Conservation (phyloP, 2,797 vertebrate species). For the Poliocrania exsul region DNA sequence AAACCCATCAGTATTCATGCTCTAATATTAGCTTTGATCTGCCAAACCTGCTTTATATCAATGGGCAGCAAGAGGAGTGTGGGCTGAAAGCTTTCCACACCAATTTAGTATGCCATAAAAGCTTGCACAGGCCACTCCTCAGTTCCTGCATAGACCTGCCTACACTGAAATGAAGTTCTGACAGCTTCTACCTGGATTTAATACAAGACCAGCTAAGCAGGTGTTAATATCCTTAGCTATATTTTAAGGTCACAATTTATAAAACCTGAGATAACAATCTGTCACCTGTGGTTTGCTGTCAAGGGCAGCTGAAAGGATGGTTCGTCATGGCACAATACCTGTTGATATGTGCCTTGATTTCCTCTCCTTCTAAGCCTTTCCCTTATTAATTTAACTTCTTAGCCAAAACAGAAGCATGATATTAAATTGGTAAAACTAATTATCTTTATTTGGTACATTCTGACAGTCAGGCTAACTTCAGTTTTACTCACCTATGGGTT, state of each 20-base stretch:
- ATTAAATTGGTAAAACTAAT: not conserved
- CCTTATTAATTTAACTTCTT: not conserved
- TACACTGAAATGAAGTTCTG: not conserved
- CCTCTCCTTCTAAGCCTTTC: not conserved
- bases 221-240: not conserved
- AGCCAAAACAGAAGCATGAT: not conserved
- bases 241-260: not conserved
- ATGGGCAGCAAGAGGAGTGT: slow-evolving; percentile 11
- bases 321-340: not conserved
- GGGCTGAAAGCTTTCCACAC: slow-evolving; percentile 29
- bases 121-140: slow-evolving; percentile 4
- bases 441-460: not conserved
- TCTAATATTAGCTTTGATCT: slow-evolving; percentile 43
- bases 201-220: slow-evolving; percentile 2
- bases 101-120: slow-evolving; percentile 3
- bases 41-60: slow-evolving; percentile 17
- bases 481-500: not conserved
- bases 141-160: slow-evolving; percentile 40
- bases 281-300: not conserved
- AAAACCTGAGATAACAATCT: not conserved
- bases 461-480: not conserved
- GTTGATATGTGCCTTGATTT: not conserved
- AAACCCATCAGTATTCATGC: not conserved
- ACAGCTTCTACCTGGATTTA: slow-evolving; percentile 16
- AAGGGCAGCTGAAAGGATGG: not conserved